Percentiles rank a stretch among this genome's conserved stretches.
These are phyloP conservation scores for Podilymbus podiceps DNA, from an alignment of 2,113 vertebrate species.

Conservation along the genomic window DNA sequence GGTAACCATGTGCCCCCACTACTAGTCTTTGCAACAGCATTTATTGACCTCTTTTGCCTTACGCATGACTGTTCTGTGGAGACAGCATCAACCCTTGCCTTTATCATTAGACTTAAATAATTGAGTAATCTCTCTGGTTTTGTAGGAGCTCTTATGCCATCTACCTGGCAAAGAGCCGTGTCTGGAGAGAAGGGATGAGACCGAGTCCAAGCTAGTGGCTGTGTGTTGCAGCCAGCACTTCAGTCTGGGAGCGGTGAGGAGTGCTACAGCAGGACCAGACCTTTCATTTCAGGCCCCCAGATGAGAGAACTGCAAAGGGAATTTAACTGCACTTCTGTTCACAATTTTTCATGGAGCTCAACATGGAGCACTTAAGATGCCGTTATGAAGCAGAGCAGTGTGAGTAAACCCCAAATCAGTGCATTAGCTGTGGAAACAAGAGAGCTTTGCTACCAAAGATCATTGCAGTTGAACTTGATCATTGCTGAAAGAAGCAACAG, in stretches of 20 bases:
- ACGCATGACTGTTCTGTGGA: neutral
- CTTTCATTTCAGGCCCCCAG: neutral
- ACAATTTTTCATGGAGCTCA: neutral
- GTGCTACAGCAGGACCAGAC: neutral
- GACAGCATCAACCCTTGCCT: neutral
- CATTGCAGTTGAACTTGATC: neutral
- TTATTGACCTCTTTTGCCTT: neutral
- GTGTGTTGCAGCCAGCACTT: neutral
- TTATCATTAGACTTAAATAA: neutral
- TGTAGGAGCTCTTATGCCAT: neutral
- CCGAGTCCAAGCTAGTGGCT: neutral
- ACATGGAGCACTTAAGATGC: neutral
- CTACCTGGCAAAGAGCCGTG: neutral
- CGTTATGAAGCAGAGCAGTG: neutral
- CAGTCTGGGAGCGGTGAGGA: neutral
- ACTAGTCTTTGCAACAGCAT: neutral
- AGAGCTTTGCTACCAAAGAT: neutral
- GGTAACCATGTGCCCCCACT: fast-evolving
- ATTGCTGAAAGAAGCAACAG: neutral
- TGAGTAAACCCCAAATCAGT: neutral
- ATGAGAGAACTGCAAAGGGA: neutral
- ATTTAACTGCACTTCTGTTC: neutral
- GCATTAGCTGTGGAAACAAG: neutral
- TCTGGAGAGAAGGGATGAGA: neutral
- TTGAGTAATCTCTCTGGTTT: neutral